Evolutionary conservation across 1,140 invertebrate genomes (phyloP).

Genomic region (Eciton burchellii): DNA sequence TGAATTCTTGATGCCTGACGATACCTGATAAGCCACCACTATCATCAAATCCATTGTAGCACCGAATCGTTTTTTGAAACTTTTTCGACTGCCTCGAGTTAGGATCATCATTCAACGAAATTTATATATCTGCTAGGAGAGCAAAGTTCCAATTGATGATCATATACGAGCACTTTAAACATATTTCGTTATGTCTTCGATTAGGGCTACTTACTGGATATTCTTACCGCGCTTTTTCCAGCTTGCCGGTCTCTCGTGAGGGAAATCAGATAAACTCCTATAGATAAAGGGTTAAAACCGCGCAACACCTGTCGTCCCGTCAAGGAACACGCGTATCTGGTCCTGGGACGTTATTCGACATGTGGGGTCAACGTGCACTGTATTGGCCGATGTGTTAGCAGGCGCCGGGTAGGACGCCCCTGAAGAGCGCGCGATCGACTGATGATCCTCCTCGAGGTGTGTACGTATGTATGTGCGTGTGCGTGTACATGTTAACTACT

Average conservation of each 20-base stretch:
- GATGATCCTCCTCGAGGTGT: conserved; percentile 56
- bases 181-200: not conserved
- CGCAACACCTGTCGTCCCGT: conserved; percentile 7
- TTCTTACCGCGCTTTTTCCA: not conserved
- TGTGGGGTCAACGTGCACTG: conserved; percentile 63
- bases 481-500: conserved; percentile 17
- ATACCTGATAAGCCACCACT: conserved; percentile 30
- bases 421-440: conserved; percentile 56
- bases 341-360: conserved; percentile 20
- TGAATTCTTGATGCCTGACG: not conserved
- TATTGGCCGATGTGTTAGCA: conserved; percentile 57
- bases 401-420: conserved; percentile 41
- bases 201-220: not conserved
- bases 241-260: conserved; percentile 11
- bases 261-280: conserved; percentile 13
- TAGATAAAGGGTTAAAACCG: conserved; percentile 45
- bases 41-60: not conserved
- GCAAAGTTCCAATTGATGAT: not conserved
- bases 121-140: not conserved
- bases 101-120: conserved; percentile 1
- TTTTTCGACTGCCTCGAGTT: not conserved
- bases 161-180: not conserved
- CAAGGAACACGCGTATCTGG: conserved; percentile 25
- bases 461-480: conserved; percentile 11
- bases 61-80: not conserved